Conservation (phyloP, 1,140 invertebrate genomes). For the Pachyrhynchus sulphureomaculatus region DNA sequence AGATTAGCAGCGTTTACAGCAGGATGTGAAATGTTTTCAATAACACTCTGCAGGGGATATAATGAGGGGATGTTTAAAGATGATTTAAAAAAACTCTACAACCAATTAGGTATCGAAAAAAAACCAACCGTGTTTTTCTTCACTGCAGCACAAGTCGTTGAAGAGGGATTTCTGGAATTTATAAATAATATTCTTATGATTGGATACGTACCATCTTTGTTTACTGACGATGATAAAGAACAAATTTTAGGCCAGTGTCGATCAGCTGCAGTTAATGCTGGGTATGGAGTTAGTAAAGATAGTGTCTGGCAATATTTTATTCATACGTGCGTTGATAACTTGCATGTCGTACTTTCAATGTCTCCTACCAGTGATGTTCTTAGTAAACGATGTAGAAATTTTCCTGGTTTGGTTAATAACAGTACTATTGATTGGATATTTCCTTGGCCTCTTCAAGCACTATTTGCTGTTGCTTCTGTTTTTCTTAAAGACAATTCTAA, state of each 20-base stretch:
- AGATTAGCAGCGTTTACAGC: conserved; percentile 74
- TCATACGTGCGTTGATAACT: conserved; percentile 72
- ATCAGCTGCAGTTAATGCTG: conserved; percentile 66
- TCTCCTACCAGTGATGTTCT: conserved; percentile 81
- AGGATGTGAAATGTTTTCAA: conserved; percentile 78
- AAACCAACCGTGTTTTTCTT: conserved; percentile 83
- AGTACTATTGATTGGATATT: conserved; percentile 94
- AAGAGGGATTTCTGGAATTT: conserved; percentile 82
- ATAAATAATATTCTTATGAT: conserved; percentile 89
- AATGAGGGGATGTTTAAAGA: conserved; percentile 79
- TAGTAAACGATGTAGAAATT: conserved; percentile 80
- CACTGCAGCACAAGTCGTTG: conserved; percentile 74
- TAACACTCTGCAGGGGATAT: conserved; percentile 79
- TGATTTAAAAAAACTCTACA: conserved; percentile 80
- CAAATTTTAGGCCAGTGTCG: conserved; percentile 67
- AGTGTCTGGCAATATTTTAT: conserved; percentile 84
- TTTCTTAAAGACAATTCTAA: conserved; percentile 64
- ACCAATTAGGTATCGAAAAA: conserved; percentile 71
- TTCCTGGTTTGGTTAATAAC: conserved; percentile 89
- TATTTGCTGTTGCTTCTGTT: conserved; percentile 80
- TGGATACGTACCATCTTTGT: conserved; percentile 78
- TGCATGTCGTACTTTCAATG: conserved; percentile 89
- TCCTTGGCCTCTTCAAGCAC: conserved; percentile 86
- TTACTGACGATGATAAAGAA: conserved; percentile 85
- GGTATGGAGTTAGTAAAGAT: conserved; percentile 70